Evolutionary conservation across 2,888 invertebrate genomes (phyloP).

Genomic region (Lagria hirta): DNA sequence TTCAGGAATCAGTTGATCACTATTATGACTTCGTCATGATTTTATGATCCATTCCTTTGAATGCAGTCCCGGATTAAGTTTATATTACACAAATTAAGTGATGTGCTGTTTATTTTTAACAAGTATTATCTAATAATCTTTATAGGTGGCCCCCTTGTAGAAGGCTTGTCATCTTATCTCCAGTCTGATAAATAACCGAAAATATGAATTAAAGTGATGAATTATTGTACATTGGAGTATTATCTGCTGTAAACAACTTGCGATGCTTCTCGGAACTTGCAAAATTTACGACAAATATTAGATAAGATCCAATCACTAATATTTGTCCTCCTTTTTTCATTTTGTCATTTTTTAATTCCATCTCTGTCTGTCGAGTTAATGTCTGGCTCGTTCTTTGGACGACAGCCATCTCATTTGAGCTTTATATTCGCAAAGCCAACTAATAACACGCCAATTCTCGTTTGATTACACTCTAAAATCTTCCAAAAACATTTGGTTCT

Average conservation of each 20-base stretch:
- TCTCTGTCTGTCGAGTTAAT: constrained; percentile 2
- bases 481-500: constrained; percentile 11
- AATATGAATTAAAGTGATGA: constrained; percentile 3
- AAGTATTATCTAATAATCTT: neutral
- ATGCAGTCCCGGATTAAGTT: constrained; percentile 13
- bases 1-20: constrained; percentile 40
- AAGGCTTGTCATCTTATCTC: constrained; percentile 1
- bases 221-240: too few relatives aligned
- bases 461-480: constrained; percentile 9
- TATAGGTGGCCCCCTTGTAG: neutral
- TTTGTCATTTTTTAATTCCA: too few relatives aligned
- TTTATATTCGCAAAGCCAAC: constrained; percentile 12
- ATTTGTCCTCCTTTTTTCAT: too few relatives aligned
- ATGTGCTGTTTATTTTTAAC: constrained; percentile 3
- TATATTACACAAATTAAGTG: too few relatives aligned
- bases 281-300: too few relatives aligned
- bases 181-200: neutral
- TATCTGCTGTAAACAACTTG: too few relatives aligned
- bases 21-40: constrained; percentile 38
- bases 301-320: too few relatives aligned
- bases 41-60: constrained; percentile 33
- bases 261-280: too few relatives aligned
- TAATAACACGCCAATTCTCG: constrained; percentile 16
- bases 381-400: constrained; percentile 12
- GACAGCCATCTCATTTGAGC: constrained; percentile 17